Percentiles rank a stretch among this genome's conserved stretches.
These are phyloP conservation scores for Drosophila multiciliata DNA, from an alignment of 2,888 invertebrate genomes.

Conservation along the genomic window DNA sequence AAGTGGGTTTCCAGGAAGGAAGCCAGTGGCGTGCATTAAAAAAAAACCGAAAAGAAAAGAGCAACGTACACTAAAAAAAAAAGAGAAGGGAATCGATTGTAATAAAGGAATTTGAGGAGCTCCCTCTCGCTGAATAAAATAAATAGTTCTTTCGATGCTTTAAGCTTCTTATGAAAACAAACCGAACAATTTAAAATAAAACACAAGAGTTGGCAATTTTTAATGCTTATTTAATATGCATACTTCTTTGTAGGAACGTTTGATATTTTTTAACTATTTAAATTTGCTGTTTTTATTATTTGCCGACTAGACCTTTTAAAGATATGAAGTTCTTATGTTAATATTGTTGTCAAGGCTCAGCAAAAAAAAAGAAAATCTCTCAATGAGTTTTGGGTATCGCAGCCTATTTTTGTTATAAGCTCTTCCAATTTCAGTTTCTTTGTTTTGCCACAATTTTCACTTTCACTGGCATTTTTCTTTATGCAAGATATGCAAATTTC, in stretches of 20 bases:
- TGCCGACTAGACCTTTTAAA: slow-evolving; percentile 18
- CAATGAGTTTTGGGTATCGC: slow-evolving; percentile 37
- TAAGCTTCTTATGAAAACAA: slow-evolving; percentile 37
- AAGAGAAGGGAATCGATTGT: slow-evolving; percentile 35
- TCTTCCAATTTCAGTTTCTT: slow-evolving; percentile 58
- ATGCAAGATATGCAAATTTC: slow-evolving; percentile 66
- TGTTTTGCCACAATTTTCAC: slow-evolving; percentile 63
- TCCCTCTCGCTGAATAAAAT: slow-evolving; percentile 19
- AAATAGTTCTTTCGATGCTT: slow-evolving; percentile 47
- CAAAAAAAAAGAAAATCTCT: slow-evolving; percentile 7
- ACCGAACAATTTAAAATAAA: background rate
- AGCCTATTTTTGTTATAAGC: slow-evolving; percentile 26
- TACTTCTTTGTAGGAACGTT: background rate
- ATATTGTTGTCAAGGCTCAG: slow-evolving; percentile 35
- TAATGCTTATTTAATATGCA: slow-evolving; percentile 1
- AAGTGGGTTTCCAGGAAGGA: background rate
- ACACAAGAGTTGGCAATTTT: background rate
- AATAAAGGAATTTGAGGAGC: slow-evolving; percentile 7
- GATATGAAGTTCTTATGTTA: slow-evolving; percentile 40
- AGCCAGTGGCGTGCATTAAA: slow-evolving; percentile 37
- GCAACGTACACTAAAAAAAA: background rate
- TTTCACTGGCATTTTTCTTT: slow-evolving; percentile 58
- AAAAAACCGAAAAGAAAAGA: background rate
- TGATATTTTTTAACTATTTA: background rate
- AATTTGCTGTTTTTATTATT: slow-evolving; percentile 5